These are phyloP conservation scores for Aegotheles bennettii DNA, from an alignment of 2,113 vertebrate species.

Conservation along the genomic window DNA sequence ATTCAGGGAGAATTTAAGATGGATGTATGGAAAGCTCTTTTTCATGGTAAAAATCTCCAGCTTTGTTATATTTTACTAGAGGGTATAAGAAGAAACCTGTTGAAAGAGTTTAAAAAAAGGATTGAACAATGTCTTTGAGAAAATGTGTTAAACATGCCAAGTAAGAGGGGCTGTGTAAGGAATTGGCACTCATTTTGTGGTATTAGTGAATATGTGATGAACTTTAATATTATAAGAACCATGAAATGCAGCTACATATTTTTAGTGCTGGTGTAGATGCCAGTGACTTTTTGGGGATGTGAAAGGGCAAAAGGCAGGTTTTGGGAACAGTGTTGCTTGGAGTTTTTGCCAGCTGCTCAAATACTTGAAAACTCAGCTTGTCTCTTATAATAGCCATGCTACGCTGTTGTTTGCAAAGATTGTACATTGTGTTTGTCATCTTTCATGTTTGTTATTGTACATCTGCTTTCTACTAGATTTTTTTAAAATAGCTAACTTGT, in stretches of 20 bases:
- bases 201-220: not conserved
- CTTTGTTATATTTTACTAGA: not conserved
- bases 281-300: not conserved
- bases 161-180: not conserved
- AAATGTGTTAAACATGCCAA: not conserved
- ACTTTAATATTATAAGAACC: not conserved
- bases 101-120: not conserved
- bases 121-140: not conserved
- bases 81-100: not conserved
- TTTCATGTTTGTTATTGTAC: slow-evolving; percentile 6
- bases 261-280: not conserved
- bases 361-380: not conserved
- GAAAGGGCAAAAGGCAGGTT: not conserved
- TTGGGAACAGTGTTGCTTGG: not conserved
- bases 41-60: not conserved
- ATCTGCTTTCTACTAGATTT: not conserved
- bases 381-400: not conserved
- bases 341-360: slow-evolving; percentile 1
- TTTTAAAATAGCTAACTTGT: not conserved
- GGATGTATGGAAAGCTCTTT: not conserved
- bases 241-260: not conserved
- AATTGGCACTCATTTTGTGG: not conserved
- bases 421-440: not conserved
- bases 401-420: not conserved
- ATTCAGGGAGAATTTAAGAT: not conserved